Evolutionary conservation across 1,140 invertebrate species (phyloP).

Genomic region (Battus philenor): DNA sequence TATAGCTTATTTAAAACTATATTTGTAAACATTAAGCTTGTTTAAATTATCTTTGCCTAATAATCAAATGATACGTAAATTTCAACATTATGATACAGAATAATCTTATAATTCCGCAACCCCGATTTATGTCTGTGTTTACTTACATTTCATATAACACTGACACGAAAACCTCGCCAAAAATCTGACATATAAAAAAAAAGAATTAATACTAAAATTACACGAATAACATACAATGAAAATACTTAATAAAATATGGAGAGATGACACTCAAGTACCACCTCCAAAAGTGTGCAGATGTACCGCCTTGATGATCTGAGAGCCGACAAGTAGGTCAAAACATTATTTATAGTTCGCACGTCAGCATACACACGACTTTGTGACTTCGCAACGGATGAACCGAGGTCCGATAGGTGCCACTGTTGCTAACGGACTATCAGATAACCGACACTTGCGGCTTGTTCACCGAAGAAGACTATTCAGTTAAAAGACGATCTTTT

Average conservation of each 20-base stretch:
- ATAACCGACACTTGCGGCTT: background rate
- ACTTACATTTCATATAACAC: no score
- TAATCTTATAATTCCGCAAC: no score
- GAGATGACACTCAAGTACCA: background rate
- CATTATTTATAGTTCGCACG: slow-evolving; percentile 48
- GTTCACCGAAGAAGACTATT: no score
- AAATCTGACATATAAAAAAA: background rate
- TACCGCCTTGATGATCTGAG: slow-evolving; percentile 1
- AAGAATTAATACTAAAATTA: slow-evolving; percentile 11
- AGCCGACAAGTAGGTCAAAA: slow-evolving; percentile 43
- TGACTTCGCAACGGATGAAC: slow-evolving; percentile 8
- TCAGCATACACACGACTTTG: slow-evolving; percentile 23
- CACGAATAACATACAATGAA: slow-evolving; percentile 9
- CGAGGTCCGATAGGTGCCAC: slow-evolving; percentile 7
- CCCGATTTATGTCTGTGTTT: no score
- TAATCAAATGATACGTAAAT: no score
- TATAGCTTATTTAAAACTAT: no score
- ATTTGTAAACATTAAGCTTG: no score
- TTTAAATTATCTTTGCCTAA: no score
- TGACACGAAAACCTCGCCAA: slow-evolving; percentile 9
- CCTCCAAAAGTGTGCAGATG: slow-evolving; percentile 2
- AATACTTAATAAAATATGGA: slow-evolving; percentile 1
- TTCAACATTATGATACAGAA: no score
- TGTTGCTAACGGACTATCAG: slow-evolving; percentile 11
- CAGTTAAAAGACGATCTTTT: no score